Conservation (phyloP, 2,113 vertebrate genomes). For the Colius striatus region DNA sequence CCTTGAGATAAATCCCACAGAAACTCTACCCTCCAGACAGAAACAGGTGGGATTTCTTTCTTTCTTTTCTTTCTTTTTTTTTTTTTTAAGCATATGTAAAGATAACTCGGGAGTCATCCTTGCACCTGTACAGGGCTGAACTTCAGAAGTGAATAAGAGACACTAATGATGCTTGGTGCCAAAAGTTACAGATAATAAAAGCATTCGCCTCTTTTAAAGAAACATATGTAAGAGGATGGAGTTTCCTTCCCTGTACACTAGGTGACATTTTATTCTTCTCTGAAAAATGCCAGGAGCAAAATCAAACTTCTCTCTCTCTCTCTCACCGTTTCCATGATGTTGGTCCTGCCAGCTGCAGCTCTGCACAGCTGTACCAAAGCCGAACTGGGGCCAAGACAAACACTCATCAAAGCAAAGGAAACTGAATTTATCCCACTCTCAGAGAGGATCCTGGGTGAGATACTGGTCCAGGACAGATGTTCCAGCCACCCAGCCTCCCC, state of each 20-base stretch:
- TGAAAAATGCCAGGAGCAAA: neutral
- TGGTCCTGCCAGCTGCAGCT: neutral
- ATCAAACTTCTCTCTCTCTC: neutral
- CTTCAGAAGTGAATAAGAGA: neutral
- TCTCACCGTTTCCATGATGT: neutral
- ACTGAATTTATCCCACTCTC: neutral
- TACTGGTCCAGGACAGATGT: neutral
- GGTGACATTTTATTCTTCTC: neutral
- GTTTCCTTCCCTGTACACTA: neutral
- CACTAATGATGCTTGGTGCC: neutral
- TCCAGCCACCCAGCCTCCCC: neutral
- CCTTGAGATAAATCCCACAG: neutral
- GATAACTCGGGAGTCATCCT: neutral
- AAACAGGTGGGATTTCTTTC: slow-evolving; percentile 17
- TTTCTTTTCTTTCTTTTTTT: neutral
- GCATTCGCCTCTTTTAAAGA: neutral
- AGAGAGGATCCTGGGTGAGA: neutral
- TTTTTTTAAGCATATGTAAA: neutral
- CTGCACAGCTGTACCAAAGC: neutral
- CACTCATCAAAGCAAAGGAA: neutral
- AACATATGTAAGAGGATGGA: neutral
- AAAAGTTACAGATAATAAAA: slow-evolving; percentile 16
- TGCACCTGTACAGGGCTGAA: slow-evolving; percentile 12
- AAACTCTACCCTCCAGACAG: slow-evolving; percentile 35
- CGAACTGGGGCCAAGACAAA: neutral